Evolutionary conservation across 2,113 vertebrate species (phyloP), one percentile per base, ranked within the genome.

Genomic region (Erythrocercus mccallii): DNA sequence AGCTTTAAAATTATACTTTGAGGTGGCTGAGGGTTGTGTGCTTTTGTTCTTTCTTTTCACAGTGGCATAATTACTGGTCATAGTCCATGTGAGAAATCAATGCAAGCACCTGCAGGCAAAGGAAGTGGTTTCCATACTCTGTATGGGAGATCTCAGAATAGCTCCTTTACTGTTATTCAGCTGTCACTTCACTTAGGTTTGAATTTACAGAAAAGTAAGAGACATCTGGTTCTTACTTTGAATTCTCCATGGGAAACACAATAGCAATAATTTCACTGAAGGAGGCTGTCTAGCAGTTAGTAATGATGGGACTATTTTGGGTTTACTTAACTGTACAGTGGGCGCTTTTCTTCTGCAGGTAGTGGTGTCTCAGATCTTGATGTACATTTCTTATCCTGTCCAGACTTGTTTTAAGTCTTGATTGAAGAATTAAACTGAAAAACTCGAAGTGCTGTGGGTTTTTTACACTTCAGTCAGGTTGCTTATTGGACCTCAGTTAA

Each of bases 161-260:
- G 86, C 68, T 92, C 56, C 71, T 88, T 79, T 62, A 5, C 81
- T 76, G 31, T 50, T 88, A 64, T 40, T 94, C 94, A 93, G 54
- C 80, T 94, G 56, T 90, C 83, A 66, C 69, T 88, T 90, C 64
- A 86, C 68, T 83, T 86, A 81, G 88, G 86, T 90, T 86, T 78
- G 88, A 88, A 88, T 92, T 90, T 88, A 86, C 76, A 86, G 80
- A 90, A 83, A 95, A 92, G 92, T 81, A 40, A 86, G 89, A 93
- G 86, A 78, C 79, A 94, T 90, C 92, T 97, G 90, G 54, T 95
- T 96, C 94, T 82, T 94, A 80, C 73, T 94, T 94, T 61, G 76
- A 83, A 60, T 94, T 95, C 64, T 88, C 45, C 92, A 25, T 51
- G 60, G 80, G 80, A 92, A 96, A 92, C 94, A 94, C 76, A 93